phyloP scores from a whole-genome alignment of 2,113 vertebrate species.

The Bufo gargarizans region DNA sequence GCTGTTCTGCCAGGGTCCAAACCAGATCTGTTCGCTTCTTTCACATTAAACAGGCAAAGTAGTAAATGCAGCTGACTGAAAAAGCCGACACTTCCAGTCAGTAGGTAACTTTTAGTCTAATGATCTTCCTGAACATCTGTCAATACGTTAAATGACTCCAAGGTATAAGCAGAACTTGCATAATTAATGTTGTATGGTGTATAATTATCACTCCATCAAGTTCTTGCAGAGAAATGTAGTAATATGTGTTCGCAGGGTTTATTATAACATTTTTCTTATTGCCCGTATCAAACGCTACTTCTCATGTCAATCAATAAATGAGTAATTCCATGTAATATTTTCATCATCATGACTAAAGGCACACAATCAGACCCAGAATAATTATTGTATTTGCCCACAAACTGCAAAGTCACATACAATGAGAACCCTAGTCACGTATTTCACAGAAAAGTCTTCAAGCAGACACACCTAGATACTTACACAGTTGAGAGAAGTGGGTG shows the following conservation, averaged over 20 bases:
- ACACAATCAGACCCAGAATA: neutral
- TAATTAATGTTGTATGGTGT: neutral
- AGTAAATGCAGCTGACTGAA: too few relatives aligned
- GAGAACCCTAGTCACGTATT: neutral
- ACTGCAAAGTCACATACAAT: neutral
- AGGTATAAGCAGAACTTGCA: neutral
- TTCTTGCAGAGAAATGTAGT: neutral
- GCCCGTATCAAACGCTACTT: neutral
- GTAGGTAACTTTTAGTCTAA: too few relatives aligned
- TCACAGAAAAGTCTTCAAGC: neutral
- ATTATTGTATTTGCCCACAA: neutral
- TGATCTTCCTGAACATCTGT: too few relatives aligned
- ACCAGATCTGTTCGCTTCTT: too few relatives aligned
- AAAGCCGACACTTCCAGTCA: too few relatives aligned
- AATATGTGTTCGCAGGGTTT: neutral
- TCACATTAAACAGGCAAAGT: too few relatives aligned
- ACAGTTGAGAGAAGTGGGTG: conserved; percentile 29
- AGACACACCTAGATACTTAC: conserved; percentile 23
- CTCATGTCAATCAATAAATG: conserved; percentile 28
- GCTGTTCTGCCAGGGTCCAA: too few relatives aligned
- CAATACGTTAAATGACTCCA: too few relatives aligned
- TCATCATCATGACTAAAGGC: neutral
- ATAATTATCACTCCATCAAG: neutral
- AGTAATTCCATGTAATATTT: neutral
- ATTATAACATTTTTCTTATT: neutral